phyloP scores from a whole-genome alignment of 2,797 vertebrate genomes.

The Thalassophryne amazonica region DNA sequence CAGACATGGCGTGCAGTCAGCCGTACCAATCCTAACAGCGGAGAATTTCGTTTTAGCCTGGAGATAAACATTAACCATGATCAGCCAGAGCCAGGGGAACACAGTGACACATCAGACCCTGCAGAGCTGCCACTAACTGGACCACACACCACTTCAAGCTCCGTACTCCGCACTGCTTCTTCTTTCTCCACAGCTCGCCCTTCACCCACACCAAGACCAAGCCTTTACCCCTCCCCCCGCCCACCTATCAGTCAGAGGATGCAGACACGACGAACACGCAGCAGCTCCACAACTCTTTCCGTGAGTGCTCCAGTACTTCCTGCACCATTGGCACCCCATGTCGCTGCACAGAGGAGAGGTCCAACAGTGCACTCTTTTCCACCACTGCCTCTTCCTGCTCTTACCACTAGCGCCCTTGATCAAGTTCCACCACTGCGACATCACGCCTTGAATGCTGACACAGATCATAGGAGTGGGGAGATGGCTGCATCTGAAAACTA shows the following conservation, averaged over 20 bases:
- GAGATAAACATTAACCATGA: constrained; percentile 97
- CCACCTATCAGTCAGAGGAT: constrained; percentile 71
- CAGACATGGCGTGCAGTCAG: constrained; percentile 96
- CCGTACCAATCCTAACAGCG: constrained; percentile 91
- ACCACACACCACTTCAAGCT: constrained; percentile 43
- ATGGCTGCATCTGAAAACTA: constrained; percentile 56
- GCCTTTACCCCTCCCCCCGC: constrained; percentile 64
- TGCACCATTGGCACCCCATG: constrained; percentile 25
- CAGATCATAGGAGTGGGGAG: constrained; percentile 56
- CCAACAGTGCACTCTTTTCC: constrained; percentile 55
- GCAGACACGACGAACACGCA: constrained; percentile 77
- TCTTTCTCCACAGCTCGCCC: constrained; percentile 56
- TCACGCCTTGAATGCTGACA: constrained; percentile 54
- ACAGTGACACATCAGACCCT: constrained; percentile 65
- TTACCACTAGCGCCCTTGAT: constrained; percentile 36
- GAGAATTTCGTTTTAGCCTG: constrained; percentile 93
- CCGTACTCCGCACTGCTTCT: constrained; percentile 56
- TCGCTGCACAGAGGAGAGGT: constrained; percentile 59
- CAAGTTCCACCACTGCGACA: constrained; percentile 51
- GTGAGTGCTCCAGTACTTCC: constrained; percentile 59
- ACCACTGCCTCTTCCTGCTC: constrained; percentile 26
- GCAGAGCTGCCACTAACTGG: constrained; percentile 57
- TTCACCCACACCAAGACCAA: constrained; percentile 56
- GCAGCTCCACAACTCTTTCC: constrained; percentile 65
- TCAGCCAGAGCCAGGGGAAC: constrained; percentile 82